These are phyloP conservation scores for Bibio marci DNA, from an alignment of 2,888 invertebrate genomes.

Conservation along the genomic window DNA sequence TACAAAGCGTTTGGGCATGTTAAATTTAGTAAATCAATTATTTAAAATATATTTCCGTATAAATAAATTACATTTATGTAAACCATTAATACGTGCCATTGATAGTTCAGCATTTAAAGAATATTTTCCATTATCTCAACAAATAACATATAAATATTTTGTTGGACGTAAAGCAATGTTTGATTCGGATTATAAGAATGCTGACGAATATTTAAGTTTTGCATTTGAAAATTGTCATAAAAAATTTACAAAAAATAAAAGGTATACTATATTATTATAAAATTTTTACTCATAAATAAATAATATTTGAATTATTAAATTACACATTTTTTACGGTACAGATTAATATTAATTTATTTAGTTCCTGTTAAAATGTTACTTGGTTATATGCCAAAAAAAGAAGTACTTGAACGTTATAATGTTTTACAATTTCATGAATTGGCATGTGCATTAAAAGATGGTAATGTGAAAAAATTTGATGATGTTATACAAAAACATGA, in stretches of 20 bases:
- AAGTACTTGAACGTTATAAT: constrained; percentile 73
- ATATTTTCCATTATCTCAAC: constrained; percentile 77
- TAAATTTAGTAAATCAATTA: constrained; percentile 89
- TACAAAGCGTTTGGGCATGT: constrained; percentile 91
- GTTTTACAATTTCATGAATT: constrained; percentile 82
- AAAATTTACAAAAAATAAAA: constrained; percentile 67
- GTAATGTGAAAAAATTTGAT: constrained; percentile 71
- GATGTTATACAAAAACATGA: constrained; percentile 73
- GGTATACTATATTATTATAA: too few species aligned
- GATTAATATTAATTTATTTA: constrained; percentile 83
- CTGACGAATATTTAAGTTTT: constrained; percentile 81
- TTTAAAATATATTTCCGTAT: constrained; percentile 90
- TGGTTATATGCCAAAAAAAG: constrained; percentile 80
- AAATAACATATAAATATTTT: constrained; percentile 93
- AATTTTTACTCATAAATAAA: not conserved
- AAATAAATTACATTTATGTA: constrained; percentile 73
- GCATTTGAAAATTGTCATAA: constrained; percentile 85
- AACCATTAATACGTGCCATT: constrained; percentile 90
- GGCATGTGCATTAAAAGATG: constrained; percentile 73
- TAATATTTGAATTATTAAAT: not conserved
- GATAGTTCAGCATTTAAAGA: constrained; percentile 85
- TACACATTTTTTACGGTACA: constrained; percentile 3
- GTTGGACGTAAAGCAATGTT: constrained; percentile 97
- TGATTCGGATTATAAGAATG: constrained; percentile 87
- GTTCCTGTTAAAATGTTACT: constrained; percentile 95